Evolutionary conservation across 1,140 invertebrate genomes (phyloP).

Genomic region (Euwallacea similis): DNA sequence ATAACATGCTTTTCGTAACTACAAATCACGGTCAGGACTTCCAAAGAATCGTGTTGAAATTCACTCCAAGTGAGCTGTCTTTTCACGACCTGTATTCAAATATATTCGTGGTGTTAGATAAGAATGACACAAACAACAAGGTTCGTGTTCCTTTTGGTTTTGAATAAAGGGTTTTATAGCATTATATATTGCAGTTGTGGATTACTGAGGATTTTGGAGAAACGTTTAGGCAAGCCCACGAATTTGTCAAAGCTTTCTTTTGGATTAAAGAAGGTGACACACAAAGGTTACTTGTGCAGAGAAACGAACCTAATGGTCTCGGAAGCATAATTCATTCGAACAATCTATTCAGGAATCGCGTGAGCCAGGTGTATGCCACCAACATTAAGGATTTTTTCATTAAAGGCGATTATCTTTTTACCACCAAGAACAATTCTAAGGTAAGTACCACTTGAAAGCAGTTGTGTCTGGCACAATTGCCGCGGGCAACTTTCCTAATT

Average conservation of each 20-base stretch:
- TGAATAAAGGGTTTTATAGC: not conserved
- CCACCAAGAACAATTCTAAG: constrained; percentile 63
- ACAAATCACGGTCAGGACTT: constrained; percentile 72
- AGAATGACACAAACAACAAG: constrained; percentile 65
- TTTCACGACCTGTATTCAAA: constrained; percentile 70
- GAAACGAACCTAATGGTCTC: constrained; percentile 64
- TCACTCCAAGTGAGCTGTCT: constrained; percentile 74
- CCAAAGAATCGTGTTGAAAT: constrained; percentile 61
- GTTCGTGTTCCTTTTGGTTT: constrained; percentile 56
- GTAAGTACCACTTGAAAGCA: constrained; percentile 45
- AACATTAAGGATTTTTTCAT: constrained; percentile 81
- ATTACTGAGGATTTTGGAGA: constrained; percentile 73
- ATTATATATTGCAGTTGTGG: constrained; percentile 66
- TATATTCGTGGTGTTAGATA: constrained; percentile 70
- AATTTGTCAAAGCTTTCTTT: constrained; percentile 75
- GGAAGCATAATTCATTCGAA: constrained; percentile 64
- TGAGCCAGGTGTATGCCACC: constrained; percentile 61
- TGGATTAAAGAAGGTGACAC: constrained; percentile 60
- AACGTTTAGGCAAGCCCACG: constrained; percentile 68
- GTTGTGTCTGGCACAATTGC: not conserved
- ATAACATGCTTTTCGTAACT: constrained; percentile 79
- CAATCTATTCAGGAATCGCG: constrained; percentile 52
- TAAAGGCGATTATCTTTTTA: constrained; percentile 84
- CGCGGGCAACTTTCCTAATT: constrained; percentile 8
- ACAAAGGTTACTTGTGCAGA: constrained; percentile 68